These are phyloP conservation scores for Stomorhina lunata DNA, from an alignment of 2,888 invertebrate species.

Conservation along the genomic window DNA sequence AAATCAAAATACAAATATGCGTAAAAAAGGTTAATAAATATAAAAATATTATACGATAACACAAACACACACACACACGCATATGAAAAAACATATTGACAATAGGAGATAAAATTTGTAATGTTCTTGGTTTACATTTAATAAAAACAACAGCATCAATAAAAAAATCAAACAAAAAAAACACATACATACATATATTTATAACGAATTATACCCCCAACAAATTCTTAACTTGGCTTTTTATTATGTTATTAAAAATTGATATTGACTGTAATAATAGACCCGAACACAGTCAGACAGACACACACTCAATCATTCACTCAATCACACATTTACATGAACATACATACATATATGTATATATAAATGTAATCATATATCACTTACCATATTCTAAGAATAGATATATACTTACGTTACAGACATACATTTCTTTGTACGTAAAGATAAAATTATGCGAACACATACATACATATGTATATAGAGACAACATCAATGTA, in stretches of 20 bases:
- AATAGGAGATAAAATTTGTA: background rate
- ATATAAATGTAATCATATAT: background rate
- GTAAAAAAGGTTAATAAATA: constrained; percentile 21
- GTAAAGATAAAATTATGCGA: background rate
- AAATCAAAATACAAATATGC: constrained; percentile 27
- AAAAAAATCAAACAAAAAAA: background rate
- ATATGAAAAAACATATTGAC: background rate
- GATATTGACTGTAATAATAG: constrained; percentile 42
- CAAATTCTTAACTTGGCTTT: constrained; percentile 13
- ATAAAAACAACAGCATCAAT: background rate
- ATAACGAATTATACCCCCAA: background rate
- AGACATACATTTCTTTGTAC: too few species aligned
- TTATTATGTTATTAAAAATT: constrained; percentile 60
- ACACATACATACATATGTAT: background rate
- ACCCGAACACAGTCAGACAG: background rate
- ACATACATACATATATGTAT: background rate
- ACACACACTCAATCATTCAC: background rate
- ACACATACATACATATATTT: background rate
- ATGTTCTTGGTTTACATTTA: background rate
- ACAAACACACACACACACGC: too few species aligned
- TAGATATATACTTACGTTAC: too few species aligned
- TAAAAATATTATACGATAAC: background rate
- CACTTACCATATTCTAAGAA: too few species aligned
- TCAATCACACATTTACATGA: background rate
- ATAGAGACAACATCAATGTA: background rate